Evolutionary conservation across 64 coral and sea anemone genomes (phyloP).

Genomic region (Montipora cactus): DNA sequence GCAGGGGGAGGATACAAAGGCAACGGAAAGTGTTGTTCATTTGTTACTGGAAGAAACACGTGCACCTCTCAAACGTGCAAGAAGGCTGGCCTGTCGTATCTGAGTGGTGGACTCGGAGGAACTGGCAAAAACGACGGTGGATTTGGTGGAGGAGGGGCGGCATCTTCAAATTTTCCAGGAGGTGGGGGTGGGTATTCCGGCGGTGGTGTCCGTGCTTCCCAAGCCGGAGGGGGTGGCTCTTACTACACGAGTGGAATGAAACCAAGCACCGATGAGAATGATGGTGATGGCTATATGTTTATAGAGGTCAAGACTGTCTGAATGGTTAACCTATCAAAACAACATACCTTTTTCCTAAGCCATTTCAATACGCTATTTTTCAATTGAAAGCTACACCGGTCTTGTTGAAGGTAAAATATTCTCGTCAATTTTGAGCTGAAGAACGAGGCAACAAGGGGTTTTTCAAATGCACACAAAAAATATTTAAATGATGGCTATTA

Average conservation of each 20-base stretch:
- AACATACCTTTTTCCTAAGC: too few relatives aligned
- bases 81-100: background rate
- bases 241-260: background rate
- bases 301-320: background rate
- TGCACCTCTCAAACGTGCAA: background rate
- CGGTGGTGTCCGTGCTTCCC: background rate
- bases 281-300: slow-evolving; percentile 40
- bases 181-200: slow-evolving; percentile 72
- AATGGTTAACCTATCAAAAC: background rate
- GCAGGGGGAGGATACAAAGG: slow-evolving; percentile 43
- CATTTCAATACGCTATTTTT: too few relatives aligned
- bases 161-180: background rate
- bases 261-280: background rate
- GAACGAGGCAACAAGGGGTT: too few relatives aligned
- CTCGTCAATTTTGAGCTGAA: too few relatives aligned
- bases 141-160: slow-evolving; percentile 59
- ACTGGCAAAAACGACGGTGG: slow-evolving; percentile 28
- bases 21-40: slow-evolving; percentile 10
- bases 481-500: too few relatives aligned
- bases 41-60: background rate
- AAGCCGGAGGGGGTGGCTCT: slow-evolving; percentile 57
- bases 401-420: too few relatives aligned
- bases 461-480: too few relatives aligned
- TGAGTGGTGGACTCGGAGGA: slow-evolving; percentile 39
- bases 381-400: too few relatives aligned